Evolutionary conservation across 2,797 vertebrate genomes (phyloP).

Genomic region (Sebastes cheni): DNA sequence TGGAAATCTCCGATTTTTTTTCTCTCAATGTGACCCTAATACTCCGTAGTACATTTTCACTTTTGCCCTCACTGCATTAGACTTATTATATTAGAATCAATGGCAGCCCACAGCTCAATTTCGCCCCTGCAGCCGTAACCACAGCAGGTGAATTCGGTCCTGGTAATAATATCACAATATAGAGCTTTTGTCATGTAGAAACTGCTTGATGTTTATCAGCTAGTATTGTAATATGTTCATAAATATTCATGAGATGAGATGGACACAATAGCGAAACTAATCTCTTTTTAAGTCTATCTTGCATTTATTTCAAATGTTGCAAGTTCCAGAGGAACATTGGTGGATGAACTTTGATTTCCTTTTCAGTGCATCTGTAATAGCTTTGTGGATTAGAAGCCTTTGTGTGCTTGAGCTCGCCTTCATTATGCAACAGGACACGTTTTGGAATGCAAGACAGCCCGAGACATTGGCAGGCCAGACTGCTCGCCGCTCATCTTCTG

Average conservation of each 20-base stretch:
- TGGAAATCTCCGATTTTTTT: too few species aligned
- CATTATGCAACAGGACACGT: slow-evolving; percentile 23
- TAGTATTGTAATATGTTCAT: neutral
- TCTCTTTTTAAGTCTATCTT: neutral
- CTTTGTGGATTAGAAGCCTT: slow-evolving; percentile 16
- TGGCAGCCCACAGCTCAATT: too few species aligned
- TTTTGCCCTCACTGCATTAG: too few species aligned
- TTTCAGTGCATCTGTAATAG: neutral
- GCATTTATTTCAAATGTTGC: neutral
- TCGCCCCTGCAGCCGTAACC: neutral
- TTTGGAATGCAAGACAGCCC: slow-evolving; percentile 17
- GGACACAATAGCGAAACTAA: neutral
- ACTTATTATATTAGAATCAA: neutral
- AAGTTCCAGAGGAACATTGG: neutral
- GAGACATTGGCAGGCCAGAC: slow-evolving; percentile 16
- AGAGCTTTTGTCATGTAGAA: too few species aligned
- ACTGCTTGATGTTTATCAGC: too few species aligned
- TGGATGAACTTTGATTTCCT: slow-evolving; percentile 15
- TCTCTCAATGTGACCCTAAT: too few species aligned
- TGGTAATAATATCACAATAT: too few species aligned
- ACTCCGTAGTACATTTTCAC: too few species aligned
- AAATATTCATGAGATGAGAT: neutral
- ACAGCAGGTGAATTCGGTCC: too few species aligned
- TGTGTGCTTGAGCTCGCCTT: neutral
- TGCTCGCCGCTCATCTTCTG: slow-evolving; percentile 33